phyloP scores from a whole-genome alignment of 2,888 invertebrate species.

The Erannis defoliaria region DNA sequence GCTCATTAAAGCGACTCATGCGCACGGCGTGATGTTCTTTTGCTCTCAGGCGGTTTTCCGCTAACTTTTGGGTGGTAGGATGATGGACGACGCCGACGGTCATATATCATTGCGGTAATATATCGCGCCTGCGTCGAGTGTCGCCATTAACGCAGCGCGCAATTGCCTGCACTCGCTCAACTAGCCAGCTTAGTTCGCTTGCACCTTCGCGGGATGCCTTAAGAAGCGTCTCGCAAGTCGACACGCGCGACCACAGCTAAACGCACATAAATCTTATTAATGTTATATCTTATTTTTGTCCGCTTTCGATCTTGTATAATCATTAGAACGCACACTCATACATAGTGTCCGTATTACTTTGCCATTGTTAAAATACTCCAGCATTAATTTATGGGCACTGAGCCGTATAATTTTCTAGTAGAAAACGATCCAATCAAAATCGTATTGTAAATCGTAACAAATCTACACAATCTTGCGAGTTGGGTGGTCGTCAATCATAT shows the following conservation, averaged over 20 bases:
- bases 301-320: constrained; percentile 75
- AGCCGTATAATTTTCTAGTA: constrained; percentile 63
- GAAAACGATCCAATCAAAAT: constrained; percentile 72
- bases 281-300: constrained; percentile 80
- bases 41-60: constrained; percentile 76
- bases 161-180: constrained; percentile 71
- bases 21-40: constrained; percentile 67
- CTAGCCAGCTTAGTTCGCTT: constrained; percentile 34
- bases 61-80: constrained; percentile 86
- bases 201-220: constrained; percentile 68
- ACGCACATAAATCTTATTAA: constrained; percentile 83
- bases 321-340: constrained; percentile 65
- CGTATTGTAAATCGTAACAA: constrained; percentile 70
- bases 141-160: constrained; percentile 85
- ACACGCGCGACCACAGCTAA: constrained; percentile 78
- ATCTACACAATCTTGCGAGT: constrained; percentile 60
- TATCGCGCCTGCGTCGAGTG: constrained; percentile 83
- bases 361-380: constrained; percentile 60
- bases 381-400: constrained; percentile 52
- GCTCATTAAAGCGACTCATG: constrained; percentile 81
- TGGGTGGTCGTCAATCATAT: constrained; percentile 78
- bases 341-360: constrained; percentile 38
- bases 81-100: constrained; percentile 82
- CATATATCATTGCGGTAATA: constrained; percentile 85
- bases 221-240: constrained; percentile 81